phyloP scores from a whole-genome alignment of 2,797 vertebrate genomes.

The Megalops cyprinoides region DNA sequence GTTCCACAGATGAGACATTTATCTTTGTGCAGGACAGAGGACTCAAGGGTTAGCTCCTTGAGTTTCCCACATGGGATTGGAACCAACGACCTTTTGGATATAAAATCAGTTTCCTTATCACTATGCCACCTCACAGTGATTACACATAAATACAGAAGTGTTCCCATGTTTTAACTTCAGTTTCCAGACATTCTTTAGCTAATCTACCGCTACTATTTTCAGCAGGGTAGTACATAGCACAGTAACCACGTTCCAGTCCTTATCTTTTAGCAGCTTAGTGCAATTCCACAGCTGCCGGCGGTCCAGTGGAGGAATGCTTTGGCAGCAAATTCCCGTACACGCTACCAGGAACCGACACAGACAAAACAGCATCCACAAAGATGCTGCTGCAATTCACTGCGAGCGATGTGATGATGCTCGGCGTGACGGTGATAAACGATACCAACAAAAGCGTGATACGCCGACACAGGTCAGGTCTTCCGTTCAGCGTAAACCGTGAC shows the following conservation, averaged over 20 bases:
- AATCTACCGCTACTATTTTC: not conserved
- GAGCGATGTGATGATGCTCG: too few species aligned
- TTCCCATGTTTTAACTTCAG: not conserved
- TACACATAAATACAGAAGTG: not conserved
- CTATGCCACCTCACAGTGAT: not conserved
- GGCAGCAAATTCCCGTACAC: conserved; percentile 38
- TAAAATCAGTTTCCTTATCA: too few species aligned
- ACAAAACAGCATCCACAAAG: not conserved
- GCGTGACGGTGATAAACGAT: too few species aligned
- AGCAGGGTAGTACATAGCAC: not conserved
- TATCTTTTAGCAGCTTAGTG: not conserved
- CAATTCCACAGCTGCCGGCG: not conserved
- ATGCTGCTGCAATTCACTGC: not conserved
- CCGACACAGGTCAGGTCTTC: not conserved
- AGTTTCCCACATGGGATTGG: too few species aligned
- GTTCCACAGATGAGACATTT: too few species aligned
- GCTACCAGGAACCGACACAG: conserved; percentile 20
- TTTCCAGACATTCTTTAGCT: not conserved
- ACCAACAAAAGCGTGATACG: not conserved
- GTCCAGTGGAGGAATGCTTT: conserved; percentile 36
- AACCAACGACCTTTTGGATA: too few species aligned
- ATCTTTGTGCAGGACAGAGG: too few species aligned
- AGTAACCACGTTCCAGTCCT: not conserved
- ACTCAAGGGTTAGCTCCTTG: too few species aligned
- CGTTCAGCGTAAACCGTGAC: conserved; percentile 26